A percentile compares a stretch with the other conserved stretches of the same genome.
These are phyloP conservation scores for Chelonoidis abingdonii DNA, from an alignment of 2,113 vertebrate genomes.

Conservation along the genomic window DNA sequence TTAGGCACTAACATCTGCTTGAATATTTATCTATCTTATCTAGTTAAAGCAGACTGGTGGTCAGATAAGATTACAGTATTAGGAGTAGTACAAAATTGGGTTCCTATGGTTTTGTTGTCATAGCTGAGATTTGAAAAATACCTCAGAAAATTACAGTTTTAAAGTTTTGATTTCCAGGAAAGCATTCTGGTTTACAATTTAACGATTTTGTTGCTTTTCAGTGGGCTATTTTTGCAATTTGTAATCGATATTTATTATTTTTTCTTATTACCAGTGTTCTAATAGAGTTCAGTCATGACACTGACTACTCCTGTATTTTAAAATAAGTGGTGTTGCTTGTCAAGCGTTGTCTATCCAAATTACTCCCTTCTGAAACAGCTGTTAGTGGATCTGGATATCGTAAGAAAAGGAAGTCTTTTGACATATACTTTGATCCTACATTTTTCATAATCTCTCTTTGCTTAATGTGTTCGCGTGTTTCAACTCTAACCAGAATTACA, in stretches of 20 bases:
- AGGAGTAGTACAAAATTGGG: neutral
- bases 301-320: neutral
- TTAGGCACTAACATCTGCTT: neutral
- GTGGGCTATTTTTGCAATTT: neutral
- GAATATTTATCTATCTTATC: constrained; percentile 29
- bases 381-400: neutral
- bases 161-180: neutral
- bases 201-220: neutral
- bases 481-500: neutral
- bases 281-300: neutral
- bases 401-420: neutral
- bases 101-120: neutral
- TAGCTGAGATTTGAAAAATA: neutral
- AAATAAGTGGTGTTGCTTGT: neutral
- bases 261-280: neutral
- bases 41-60: constrained; percentile 5
- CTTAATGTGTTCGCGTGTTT: neutral
- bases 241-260: neutral
- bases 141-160: neutral
- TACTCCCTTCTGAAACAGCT: neutral
- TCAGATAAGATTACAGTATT: constrained; percentile 33
- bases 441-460: neutral
- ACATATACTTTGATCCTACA: neutral
- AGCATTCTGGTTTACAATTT: neutral
- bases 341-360: accelerated